Base-by-base conservation (phyloP, 2,113 vertebrate genomes). In the Corythornis madagascariensis region DNA sequence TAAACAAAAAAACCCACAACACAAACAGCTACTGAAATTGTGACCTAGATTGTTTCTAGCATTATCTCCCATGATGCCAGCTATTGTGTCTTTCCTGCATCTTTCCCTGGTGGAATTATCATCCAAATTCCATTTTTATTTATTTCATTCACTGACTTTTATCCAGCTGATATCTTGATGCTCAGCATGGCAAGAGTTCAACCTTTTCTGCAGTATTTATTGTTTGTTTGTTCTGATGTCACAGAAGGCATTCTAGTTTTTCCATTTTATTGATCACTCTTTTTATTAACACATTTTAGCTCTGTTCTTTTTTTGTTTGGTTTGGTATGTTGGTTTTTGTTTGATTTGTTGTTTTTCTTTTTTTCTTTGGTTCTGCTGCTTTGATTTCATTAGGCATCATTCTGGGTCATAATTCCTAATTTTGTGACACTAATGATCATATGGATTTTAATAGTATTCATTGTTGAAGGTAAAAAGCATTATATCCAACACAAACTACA, bases 31-130 rank as follows among this genome's bases (percentile, higher is more conserved):
- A 4, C 24, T 53, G 65, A 86, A 81, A 47, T 13, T 56, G 13
- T 47, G 22, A 84, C 1, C 16, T 43, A 10, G 40, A 48, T 10
- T 9, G 9, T 4, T 64, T 91, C 35, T 22, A 48, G 9, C 9
- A n/a, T 60, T 53, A 33, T n/a, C 0, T 1, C n/a, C n/a, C 8
- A 20, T 43, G 3, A 24, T 79, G 16, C 2, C 2, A 28, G 82
- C 78, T 72, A 47, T 61, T 42, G 3, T 18, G n/a, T 52, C 11
- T 70, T 86, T 83, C 22, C n/a, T 47, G 3, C 18, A n/a, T 52
- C 10, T 70, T 86, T 83, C 25, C 25, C 7, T 22, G 29, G 1
- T 43, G 13, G 13, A 77, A 50, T 77, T 77, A 15, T 29, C 4
- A 45, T 65, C 65, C 69, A 43, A 69, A 9, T 77, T 83, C 21